phyloP scores from a whole-genome alignment of 2,113 vertebrate species.

The Hippocampus mohnikei region DNA sequence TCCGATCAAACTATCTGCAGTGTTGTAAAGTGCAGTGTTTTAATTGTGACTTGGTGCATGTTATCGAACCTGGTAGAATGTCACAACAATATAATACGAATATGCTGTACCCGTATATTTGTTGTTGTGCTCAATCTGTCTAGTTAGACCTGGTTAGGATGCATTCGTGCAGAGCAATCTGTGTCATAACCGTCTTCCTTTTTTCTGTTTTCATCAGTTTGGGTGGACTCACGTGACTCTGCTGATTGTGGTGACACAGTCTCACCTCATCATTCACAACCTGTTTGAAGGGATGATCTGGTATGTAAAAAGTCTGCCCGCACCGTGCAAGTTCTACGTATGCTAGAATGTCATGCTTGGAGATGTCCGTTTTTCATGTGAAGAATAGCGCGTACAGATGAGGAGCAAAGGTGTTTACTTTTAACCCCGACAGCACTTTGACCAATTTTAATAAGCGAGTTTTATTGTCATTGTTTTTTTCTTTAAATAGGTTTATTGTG shows the following conservation, averaged over 20 bases:
- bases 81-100: background rate
- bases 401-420: background rate
- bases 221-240: slow-evolving; percentile 98
- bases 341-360: no score
- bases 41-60: background rate
- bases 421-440: no score
- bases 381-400: background rate
- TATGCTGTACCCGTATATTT: background rate
- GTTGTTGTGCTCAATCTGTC: background rate
- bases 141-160: background rate
- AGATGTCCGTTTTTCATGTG: background rate
- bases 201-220: slow-evolving; percentile 72
- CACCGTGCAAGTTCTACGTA: no score
- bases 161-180: background rate
- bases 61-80: background rate
- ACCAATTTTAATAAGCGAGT: background rate
- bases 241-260: slow-evolving; percentile 96
- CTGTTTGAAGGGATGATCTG: slow-evolving; percentile 99
- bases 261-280: slow-evolving; percentile 98
- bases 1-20: no score
- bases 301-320: slow-evolving; percentile 63
- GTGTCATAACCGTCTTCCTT: background rate
- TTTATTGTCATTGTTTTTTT: background rate
- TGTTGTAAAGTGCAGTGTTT: no score
- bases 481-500: slow-evolving; percentile 88